These are phyloP conservation scores for Drosophila prostipennis DNA, from an alignment of 2,888 invertebrate genomes.

Conservation along the genomic window DNA sequence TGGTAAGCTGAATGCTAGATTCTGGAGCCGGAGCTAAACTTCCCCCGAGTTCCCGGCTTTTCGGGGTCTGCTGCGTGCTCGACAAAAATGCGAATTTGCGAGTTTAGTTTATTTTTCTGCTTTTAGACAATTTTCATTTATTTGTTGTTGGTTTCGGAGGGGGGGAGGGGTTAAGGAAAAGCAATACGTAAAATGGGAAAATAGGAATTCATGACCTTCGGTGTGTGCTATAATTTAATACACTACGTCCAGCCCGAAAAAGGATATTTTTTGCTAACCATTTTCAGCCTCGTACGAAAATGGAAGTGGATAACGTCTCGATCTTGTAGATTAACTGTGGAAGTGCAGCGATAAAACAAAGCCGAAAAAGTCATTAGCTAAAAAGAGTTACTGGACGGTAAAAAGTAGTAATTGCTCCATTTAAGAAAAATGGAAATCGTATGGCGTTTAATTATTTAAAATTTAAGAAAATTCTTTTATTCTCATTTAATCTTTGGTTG, in stretches of 20 bases:
- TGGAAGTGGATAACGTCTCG: conserved; percentile 6
- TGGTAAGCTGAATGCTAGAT: conserved; percentile 16
- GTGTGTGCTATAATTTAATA: conserved; percentile 81
- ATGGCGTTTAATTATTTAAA: too few species aligned
- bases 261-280: conserved; percentile 50
- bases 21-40: neutral
- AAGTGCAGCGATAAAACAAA: conserved; percentile 8
- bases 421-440: too few species aligned
- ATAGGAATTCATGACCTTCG: conserved; percentile 80
- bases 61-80: conserved; percentile 68
- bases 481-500: too few species aligned
- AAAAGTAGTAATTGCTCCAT: conserved; percentile 1
- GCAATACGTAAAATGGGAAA: conserved; percentile 78
- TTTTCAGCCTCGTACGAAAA: conserved; percentile 9
- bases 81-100: conserved; percentile 82
- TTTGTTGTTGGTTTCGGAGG: conserved; percentile 53
- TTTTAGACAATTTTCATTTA: conserved; percentile 80
- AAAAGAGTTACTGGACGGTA: conserved; percentile 18
- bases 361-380: conserved; percentile 31
- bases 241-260: conserved; percentile 61
- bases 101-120: conserved; percentile 80
- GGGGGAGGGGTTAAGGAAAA: conserved; percentile 47
- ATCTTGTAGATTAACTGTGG: conserved; percentile 28
- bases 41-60: conserved; percentile 6
- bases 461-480: too few species aligned